These are phyloP conservation scores for Anodontia alba DNA, from an alignment of 2,888 invertebrate species.

Conservation along the genomic window DNA sequence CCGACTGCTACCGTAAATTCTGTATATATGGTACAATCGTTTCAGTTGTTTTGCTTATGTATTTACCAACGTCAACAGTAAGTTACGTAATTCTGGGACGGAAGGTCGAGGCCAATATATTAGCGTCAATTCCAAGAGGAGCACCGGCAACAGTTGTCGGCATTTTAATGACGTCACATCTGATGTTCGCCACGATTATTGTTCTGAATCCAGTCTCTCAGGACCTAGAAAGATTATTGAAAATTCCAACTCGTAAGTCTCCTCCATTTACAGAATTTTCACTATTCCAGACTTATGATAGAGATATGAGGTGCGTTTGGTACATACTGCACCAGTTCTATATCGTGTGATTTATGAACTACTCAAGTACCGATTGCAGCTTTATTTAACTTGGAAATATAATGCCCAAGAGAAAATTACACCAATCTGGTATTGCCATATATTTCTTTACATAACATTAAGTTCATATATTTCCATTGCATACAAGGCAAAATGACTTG, in stretches of 20 bases:
- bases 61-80: not conserved
- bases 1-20: not conserved
- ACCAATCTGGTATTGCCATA: too few species aligned
- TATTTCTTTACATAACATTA: too few species aligned
- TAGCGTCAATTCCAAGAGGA: constrained; percentile 21
- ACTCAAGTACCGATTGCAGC: too few species aligned
- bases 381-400: too few species aligned
- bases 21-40: not conserved
- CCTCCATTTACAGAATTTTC: not conserved
- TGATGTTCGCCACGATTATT: constrained; percentile 8
- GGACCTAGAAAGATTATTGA: constrained; percentile 17
- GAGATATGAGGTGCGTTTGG: too few species aligned
- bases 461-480: too few species aligned
- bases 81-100: constrained; percentile 6
- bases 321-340: too few species aligned
- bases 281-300: too few species aligned
- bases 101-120: constrained; percentile 17
- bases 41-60: constrained; percentile 16
- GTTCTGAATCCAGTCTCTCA: constrained; percentile 20
- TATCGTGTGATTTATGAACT: too few species aligned
- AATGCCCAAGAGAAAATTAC: too few species aligned
- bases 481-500: too few species aligned
- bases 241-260: constrained; percentile 16
- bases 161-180: constrained; percentile 17
- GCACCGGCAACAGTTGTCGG: not conserved